phyloP scores from a whole-genome alignment of 2,888 invertebrate species.

The Lordiphosa fenestrarum region DNA sequence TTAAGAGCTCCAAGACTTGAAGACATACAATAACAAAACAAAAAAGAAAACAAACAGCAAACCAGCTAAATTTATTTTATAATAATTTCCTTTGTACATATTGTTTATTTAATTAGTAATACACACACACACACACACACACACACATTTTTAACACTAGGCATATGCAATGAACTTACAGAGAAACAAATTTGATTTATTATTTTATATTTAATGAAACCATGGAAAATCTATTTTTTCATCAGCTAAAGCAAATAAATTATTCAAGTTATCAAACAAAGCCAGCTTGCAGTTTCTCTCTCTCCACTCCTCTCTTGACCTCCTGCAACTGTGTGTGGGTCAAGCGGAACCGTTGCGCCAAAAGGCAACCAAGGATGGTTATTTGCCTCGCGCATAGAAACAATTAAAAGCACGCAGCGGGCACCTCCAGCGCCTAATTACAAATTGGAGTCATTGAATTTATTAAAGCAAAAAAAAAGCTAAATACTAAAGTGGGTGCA shows the following conservation, averaged over 20 bases:
- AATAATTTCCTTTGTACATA: slow-evolving; percentile 55
- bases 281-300: slow-evolving; percentile 1
- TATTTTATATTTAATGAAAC: slow-evolving; percentile 55
- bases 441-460: slow-evolving; percentile 76
- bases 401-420: slow-evolving; percentile 74
- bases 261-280: slow-evolving; percentile 55
- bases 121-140: slow-evolving; percentile 32
- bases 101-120: slow-evolving; percentile 70
- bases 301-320: slow-evolving; percentile 12
- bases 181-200: slow-evolving; percentile 54
- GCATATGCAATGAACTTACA: slow-evolving; percentile 63
- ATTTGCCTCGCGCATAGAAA: slow-evolving; percentile 15
- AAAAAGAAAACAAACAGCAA: slow-evolving; percentile 22
- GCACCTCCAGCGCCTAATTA: slow-evolving; percentile 67
- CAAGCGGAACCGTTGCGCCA: slow-evolving; percentile 74
- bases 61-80: slow-evolving; percentile 17
- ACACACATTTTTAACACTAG: slow-evolving; percentile 39
- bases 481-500: slow-evolving; percentile 16
- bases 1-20: slow-evolving; percentile 73
- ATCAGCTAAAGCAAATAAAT: slow-evolving; percentile 68
- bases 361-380: slow-evolving; percentile 75
- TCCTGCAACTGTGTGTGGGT: slow-evolving; percentile 43
- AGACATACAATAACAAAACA: slow-evolving; percentile 42
- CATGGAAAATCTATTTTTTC: slow-evolving; percentile 61
- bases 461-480: slow-evolving; percentile 55